Percentiles rank a stretch among this genome's conserved stretches.
These are phyloP conservation scores for Rhamnusium bicolor DNA, from an alignment of 2,888 invertebrate genomes.

Conservation along the genomic window DNA sequence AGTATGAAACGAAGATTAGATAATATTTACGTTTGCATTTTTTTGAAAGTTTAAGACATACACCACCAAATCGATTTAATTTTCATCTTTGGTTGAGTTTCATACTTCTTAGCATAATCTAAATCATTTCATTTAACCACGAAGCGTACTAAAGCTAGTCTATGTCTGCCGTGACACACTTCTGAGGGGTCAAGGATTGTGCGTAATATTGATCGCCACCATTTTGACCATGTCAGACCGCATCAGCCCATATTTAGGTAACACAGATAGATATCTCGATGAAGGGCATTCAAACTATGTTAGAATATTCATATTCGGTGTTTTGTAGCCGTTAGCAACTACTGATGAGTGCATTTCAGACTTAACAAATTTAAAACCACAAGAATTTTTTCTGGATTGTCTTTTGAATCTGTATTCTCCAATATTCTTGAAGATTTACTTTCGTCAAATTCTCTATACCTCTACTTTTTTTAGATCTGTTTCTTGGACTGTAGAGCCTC, in stretches of 20 bases:
- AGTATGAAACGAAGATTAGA: not conserved
- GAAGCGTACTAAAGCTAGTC: not conserved
- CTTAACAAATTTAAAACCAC: too few relatives aligned
- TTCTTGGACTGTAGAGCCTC: too few relatives aligned
- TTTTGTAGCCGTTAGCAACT: too few relatives aligned
- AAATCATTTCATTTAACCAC: not conserved
- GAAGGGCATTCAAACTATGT: not conserved
- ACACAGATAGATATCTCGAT: not conserved
- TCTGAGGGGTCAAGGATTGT: slow-evolving; percentile 70
- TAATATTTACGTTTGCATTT: not conserved
- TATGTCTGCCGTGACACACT: slow-evolving; percentile 70
- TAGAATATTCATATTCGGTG: not conserved
- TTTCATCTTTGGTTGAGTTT: too few relatives aligned
- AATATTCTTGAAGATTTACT: too few relatives aligned
- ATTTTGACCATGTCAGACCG: slow-evolving; percentile 19
- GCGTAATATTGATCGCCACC: slow-evolving; percentile 53
- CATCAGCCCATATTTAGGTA: not conserved
- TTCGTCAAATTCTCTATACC: too few relatives aligned
- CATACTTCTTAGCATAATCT: too few relatives aligned
- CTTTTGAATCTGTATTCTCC: too few relatives aligned
- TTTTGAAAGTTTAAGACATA: too few relatives aligned
- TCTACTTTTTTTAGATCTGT: too few relatives aligned
- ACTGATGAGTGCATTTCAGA: too few relatives aligned
- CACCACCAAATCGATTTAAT: not conserved
- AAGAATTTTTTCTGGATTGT: too few relatives aligned